Percentiles rank a stretch among this genome's conserved stretches.
phyloP scores from a whole-genome alignment of 2,113 vertebrate species.

The Smithornis capensis region DNA sequence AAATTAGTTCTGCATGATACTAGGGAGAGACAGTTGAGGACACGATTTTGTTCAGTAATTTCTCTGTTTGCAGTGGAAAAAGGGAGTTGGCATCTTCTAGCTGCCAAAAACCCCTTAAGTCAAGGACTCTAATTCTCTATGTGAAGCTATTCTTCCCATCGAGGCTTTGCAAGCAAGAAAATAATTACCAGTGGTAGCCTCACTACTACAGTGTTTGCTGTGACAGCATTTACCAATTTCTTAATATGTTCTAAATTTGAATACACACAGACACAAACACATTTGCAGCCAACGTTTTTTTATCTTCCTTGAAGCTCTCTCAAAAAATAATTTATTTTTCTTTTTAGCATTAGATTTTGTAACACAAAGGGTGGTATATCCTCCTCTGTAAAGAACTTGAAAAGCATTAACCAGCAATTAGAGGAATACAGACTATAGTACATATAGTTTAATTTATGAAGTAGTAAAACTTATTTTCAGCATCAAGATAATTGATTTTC shows the following conservation, averaged over 20 bases:
- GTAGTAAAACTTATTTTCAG: constrained; percentile 34
- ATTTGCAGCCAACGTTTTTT: not conserved
- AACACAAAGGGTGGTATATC: not conserved
- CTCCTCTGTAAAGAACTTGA: constrained; percentile 18
- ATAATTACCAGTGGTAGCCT: constrained; percentile 39
- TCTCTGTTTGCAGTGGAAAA: constrained; percentile 71
- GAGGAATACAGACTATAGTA: constrained; percentile 20
- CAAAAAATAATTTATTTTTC: not conserved
- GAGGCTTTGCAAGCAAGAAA: constrained; percentile 45
- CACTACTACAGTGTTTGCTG: not conserved
- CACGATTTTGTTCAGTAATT: constrained; percentile 66
- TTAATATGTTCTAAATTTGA: not conserved
- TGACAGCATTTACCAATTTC: not conserved
- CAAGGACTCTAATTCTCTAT: constrained; percentile 56
- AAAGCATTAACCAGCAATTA: constrained; percentile 49
- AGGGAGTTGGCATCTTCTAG: constrained; percentile 64
- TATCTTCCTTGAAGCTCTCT: constrained; percentile 31
- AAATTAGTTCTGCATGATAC: constrained; percentile 77
- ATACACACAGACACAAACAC: not conserved
- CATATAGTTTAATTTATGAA: constrained; percentile 4
- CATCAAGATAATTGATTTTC: constrained; percentile 28
- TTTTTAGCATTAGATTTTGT: not conserved
- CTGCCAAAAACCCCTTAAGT: constrained; percentile 67
- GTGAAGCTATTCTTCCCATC: constrained; percentile 47
- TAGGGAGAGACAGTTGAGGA: constrained; percentile 63